phyloP scores from a whole-genome alignment of 1,140 invertebrate genomes.

The Diorhabda sublineata region DNA sequence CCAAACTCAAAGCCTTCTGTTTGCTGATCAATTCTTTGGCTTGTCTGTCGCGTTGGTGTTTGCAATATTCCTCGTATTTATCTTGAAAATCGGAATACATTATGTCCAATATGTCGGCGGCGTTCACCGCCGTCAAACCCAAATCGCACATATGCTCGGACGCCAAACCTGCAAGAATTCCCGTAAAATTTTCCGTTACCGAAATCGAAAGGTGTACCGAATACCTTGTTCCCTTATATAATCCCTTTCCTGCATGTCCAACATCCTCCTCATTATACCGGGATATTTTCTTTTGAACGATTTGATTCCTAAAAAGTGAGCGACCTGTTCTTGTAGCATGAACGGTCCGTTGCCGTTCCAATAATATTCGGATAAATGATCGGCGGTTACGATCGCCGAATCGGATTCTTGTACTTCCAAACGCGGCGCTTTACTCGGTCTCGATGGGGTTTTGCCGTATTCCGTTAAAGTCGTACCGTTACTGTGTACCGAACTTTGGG shows the following conservation, averaged over 20 bases:
- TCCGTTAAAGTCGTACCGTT: constrained; percentile 57
- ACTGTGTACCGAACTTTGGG: constrained; percentile 70
- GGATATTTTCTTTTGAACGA: constrained; percentile 96
- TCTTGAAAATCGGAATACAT: constrained; percentile 93
- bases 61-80: constrained; percentile 90
- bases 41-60: constrained; percentile 75
- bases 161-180: constrained; percentile 60
- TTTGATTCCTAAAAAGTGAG: constrained; percentile 87
- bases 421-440: constrained; percentile 13
- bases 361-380: constrained; percentile 89
- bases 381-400: constrained; percentile 70
- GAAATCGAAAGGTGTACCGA: too few species aligned
- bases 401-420: constrained; percentile 47
- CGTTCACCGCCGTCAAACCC: constrained; percentile 87
- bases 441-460: constrained; percentile 51
- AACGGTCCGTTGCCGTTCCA: constrained; percentile 79
- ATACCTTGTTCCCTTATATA: neutral
- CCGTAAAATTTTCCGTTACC: too few species aligned
- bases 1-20: constrained; percentile 52
- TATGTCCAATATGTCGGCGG: constrained; percentile 88
- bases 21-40: constrained; percentile 68
- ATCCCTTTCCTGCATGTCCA: constrained; percentile 86
- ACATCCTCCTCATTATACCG: constrained; percentile 66
- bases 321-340: constrained; percentile 89
- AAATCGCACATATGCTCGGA: constrained; percentile 90